Evolutionary conservation across 2,888 invertebrate genomes (phyloP), one percentile per base, ranked within the genome.

Genomic region (Lasioglossum pauxillum): DNA sequence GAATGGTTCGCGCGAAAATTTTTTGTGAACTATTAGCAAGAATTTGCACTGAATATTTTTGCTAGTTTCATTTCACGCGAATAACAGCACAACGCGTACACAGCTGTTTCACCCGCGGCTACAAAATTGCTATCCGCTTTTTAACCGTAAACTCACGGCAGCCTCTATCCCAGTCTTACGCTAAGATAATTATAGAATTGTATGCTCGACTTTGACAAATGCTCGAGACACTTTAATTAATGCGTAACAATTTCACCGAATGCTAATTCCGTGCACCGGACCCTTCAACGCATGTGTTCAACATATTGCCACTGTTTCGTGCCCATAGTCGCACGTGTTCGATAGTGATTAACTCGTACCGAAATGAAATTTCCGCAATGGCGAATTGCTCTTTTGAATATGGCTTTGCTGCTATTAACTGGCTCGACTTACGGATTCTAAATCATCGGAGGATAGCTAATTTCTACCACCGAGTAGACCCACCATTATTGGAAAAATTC

Each of bases 141-240:
- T 46, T 83, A 77, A 83, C 83, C 64, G 73, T 60, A 31, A 35
- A 57, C 38, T 74, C 35, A 5, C 57, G 49, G 31, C 44, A 35
- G 67, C 10, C 5, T 71, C 19, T 57, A 10, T 46, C 46, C 53
- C 49, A 44, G 44, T 75, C 49, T 75, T n/a, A 31, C 53, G 49
- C 16, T 38, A 77, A 77, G 85, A 76, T 77, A 80, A 80, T 80
- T 85, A 80, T 84, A 80, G 44, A 84, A 80, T 80, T 84, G 69
- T 71, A 75, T 46, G 46, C 83, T 73, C 64, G 67, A 79, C 71
- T 83, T 64, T 77, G 84, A 77, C 74, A 74, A 80, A 83, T 80
- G 76, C 64, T n/a, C 14, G 64, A 69, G 31, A 74, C 60, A 49
- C 31, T 80, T 75, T 86, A 86, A 81, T 81, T 82, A 86, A 85